These are phyloP conservation scores for Ctenochaetus hawaiiensis DNA, from an alignment of 2,797 vertebrate genomes.

Conservation along the genomic window DNA sequence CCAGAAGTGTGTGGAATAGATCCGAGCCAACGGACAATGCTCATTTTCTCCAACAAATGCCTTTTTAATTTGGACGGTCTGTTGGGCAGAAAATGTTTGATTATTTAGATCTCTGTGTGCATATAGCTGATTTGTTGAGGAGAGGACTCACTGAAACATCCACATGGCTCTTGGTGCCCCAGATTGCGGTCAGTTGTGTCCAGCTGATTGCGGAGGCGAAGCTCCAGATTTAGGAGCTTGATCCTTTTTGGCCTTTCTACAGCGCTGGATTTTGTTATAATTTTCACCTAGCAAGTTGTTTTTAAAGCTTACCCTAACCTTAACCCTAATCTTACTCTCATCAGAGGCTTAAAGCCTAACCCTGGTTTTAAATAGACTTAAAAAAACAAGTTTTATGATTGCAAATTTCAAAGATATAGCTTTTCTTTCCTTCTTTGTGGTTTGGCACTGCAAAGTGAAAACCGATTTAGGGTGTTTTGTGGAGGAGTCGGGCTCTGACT, in stretches of 20 bases:
- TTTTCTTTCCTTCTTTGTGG: slow-evolving; percentile 38
- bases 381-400: slow-evolving; percentile 69
- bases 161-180: slow-evolving; percentile 45
- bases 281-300: slow-evolving; percentile 72
- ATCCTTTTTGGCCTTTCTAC: slow-evolving; percentile 54
- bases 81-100: slow-evolving; percentile 62
- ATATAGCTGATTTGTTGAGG: slow-evolving; percentile 40
- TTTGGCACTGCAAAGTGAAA: slow-evolving; percentile 60
- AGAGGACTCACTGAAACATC: slow-evolving; percentile 52
- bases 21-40: slow-evolving; percentile 52
- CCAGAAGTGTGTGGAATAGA: slow-evolving; percentile 79
- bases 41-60: slow-evolving; percentile 60
- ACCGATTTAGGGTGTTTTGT: slow-evolving; percentile 64
- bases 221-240: slow-evolving; percentile 67
- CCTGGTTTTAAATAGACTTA: slow-evolving; percentile 65
- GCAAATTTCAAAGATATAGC: slow-evolving; percentile 56
- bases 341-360: slow-evolving; percentile 57
- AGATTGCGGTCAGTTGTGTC: slow-evolving; percentile 63
- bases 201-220: slow-evolving; percentile 68
- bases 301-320: slow-evolving; percentile 69
- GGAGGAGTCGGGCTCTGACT: slow-evolving; percentile 49
- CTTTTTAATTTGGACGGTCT: slow-evolving; percentile 69
- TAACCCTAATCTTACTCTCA: slow-evolving; percentile 73
- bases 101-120: slow-evolving; percentile 59
- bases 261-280: slow-evolving; percentile 65